phyloP scores from a whole-genome alignment of 2,797 vertebrate genomes.

The Momotus momota region DNA sequence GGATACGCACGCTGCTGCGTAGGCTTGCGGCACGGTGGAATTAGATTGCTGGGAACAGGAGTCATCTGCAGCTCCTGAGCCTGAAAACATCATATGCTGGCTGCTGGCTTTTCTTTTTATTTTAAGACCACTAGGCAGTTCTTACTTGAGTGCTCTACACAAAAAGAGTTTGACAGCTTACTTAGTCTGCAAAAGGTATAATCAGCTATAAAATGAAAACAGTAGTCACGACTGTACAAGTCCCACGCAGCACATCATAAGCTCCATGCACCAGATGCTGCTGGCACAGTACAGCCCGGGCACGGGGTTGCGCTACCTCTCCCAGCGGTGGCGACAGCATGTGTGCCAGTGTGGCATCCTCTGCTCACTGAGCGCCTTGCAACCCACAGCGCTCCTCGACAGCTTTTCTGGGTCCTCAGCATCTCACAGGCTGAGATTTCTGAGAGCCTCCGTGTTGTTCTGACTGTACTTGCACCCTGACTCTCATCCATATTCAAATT shows the following conservation, averaged over 20 bases:
- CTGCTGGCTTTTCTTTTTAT: constrained; percentile 23
- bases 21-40: background rate
- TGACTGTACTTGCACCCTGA: background rate
- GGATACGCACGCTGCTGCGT: background rate
- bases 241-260: background rate
- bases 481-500: background rate
- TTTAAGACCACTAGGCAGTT: constrained; percentile 9
- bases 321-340: accelerated
- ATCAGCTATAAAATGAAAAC: background rate
- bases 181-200: background rate
- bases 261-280: background rate
- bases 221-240: background rate
- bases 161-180: background rate
- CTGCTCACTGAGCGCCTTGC: accelerated
- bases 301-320: background rate
- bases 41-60: constrained; percentile 39
- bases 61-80: background rate
- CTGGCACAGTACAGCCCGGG: background rate
- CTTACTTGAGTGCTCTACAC: background rate
- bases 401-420: background rate
- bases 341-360: background rate
- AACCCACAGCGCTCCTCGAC: background rate
- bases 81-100: background rate
- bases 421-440: background rate
- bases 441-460: background rate